Base-by-base conservation (phyloP, 2,113 vertebrate genomes). In the Uria lomvia region DNA sequence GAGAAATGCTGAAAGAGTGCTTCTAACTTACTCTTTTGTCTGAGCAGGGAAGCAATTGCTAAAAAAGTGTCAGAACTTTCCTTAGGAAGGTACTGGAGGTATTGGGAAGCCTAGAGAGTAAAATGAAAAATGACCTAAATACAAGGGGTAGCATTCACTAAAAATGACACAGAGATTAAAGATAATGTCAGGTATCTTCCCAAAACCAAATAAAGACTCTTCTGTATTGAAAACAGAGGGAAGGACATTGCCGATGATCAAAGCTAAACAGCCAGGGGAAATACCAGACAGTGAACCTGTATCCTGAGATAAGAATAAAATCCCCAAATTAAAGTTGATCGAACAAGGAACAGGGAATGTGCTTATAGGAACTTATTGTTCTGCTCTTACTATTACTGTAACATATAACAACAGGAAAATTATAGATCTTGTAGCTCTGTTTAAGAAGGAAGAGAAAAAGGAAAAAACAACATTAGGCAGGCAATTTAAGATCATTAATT, bases 111-210 rank as follows among this genome's bases (percentile, higher is more conserved):
- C 47, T 22, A 38, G 4, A 50, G 40, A 66, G 15, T 55, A 65
- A 85, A 75, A 10, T 59, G 49, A 13, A 79, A 79, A 88, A 16
- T 0, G 0, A 65, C 10, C 15, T 24, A 74, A 81, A 55, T 1
- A 18, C 18, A 59, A 94, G 6, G 32, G 17, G 42, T 12, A 50
- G 8, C 21, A 58, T 53, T 56, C 36, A 65, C 22, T 50, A 22
- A 43, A 38, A 90, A 56, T 8, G 18, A 21, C 40, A n/a, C 8
- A 47, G 29, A 73, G 34, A 65, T 34, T 68, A 76, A 76, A 52
- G 32, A 34, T 24, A 50, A 52, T 0, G 0, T 27, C 47, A 77
- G 30, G 4, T 27, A 60, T 34, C 13, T 26, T 24, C n/a, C 20
- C n/a, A 14, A 93, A 91, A 23, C 4, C 24, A 91, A 62, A 22